These are phyloP conservation scores for Osmoderma eremita DNA, from an alignment of 2,888 invertebrate genomes.

Conservation along the genomic window DNA sequence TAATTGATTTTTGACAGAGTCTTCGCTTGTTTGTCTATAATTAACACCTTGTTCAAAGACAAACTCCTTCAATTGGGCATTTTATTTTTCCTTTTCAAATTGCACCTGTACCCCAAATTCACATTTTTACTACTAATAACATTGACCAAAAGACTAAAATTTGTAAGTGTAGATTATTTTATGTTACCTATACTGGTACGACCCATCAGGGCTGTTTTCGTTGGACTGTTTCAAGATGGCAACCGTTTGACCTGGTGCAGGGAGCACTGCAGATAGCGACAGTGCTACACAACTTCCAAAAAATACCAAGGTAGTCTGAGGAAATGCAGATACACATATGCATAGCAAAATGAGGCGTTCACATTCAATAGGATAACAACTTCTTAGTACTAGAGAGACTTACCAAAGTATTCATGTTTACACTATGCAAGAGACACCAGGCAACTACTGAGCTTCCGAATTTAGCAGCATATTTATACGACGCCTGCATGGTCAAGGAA, in stretches of 20 bases:
- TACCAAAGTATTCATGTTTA: constrained; percentile 26
- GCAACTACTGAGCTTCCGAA: constrained; percentile 21
- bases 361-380: neutral
- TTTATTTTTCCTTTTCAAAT: too few species aligned
- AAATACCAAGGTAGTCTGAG: neutral
- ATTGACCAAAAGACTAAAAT: too few species aligned
- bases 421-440: constrained; percentile 4
- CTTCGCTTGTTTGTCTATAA: too few species aligned
- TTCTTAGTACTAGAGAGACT: neutral
- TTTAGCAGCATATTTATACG: constrained; percentile 30
- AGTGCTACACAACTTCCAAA: neutral
- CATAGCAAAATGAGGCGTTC: neutral
- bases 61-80: too few species aligned
- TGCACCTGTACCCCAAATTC: too few species aligned
- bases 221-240: constrained; percentile 76
- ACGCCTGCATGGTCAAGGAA: constrained; percentile 27
- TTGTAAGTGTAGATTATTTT: too few species aligned
- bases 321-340: neutral
- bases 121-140: too few species aligned
- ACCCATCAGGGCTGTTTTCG: constrained; percentile 75
- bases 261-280: constrained; percentile 23
- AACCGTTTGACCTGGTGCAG: constrained; percentile 68
- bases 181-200: constrained; percentile 62
- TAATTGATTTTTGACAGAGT: too few species aligned
- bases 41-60: too few species aligned